Conservation (phyloP, 1,140 invertebrate species). For the Melipona quadrifasciata region DNA sequence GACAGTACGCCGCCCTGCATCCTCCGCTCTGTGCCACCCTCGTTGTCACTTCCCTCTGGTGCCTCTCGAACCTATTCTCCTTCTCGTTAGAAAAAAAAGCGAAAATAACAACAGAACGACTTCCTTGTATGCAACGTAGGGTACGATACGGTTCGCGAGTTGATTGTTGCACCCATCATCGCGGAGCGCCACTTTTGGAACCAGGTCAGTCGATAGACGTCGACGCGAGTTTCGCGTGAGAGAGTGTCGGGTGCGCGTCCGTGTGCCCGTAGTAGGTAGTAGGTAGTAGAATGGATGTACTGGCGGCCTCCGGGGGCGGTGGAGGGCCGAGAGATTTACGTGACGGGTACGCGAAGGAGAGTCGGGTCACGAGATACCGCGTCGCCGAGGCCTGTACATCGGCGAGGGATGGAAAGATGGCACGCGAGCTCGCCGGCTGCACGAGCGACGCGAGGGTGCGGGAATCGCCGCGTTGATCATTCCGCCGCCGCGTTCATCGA, state of each 20-base stretch:
- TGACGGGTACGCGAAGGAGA: neutral
- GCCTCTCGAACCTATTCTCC: neutral
- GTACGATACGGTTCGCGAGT: neutral
- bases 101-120: no score
- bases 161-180: neutral
- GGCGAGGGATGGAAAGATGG: slow-evolving; percentile 10
- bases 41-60: slow-evolving; percentile 13
- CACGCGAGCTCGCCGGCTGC: neutral
- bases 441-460: neutral
- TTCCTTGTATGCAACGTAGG: no score
- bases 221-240: neutral
- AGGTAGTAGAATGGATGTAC: slow-evolving; percentile 1
- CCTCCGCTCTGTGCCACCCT: slow-evolving; percentile 44
- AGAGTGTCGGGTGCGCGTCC: slow-evolving; percentile 40
- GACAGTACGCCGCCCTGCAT: slow-evolving; percentile 75
- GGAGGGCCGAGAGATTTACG: neutral
- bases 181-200: slow-evolving; percentile 56
- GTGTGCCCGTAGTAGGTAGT: neutral
- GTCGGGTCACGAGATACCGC: neutral
- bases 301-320: neutral
- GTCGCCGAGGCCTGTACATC: neutral
- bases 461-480: slow-evolving; percentile 20
- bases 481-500: neutral
- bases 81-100: neutral
- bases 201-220: slow-evolving; percentile 73